Base-by-base conservation (phyloP, 2,888 invertebrate species). In the Polyommatus icarus region DNA sequence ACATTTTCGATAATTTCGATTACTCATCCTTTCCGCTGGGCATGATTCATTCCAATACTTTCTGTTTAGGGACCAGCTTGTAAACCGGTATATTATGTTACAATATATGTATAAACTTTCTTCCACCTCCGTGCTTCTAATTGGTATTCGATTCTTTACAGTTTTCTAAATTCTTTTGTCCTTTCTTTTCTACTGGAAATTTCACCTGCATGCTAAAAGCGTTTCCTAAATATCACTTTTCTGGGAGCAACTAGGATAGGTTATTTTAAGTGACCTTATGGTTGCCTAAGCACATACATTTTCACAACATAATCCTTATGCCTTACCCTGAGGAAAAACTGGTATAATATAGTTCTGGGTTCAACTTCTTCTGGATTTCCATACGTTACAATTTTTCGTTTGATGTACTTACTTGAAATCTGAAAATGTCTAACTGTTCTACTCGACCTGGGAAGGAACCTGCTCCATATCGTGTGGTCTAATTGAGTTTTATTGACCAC, bases 31-130 rank as follows among this genome's bases (percentile, higher is more conserved):
- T 29, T 67, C 67, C 29, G 61, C 24, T 20, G 6, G 29, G 67
- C 67, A 32, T 67, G 67, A 67, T 20, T 67, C 67, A 67, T 32
- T 29, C 29, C 67, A 67, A 29, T 67, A 32, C 29, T 67, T 67
- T 67, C 67, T 67, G 67, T 67, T 32, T 67, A 67, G 61, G 61
- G 24, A 29, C 29, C 29, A 29, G 67, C 29, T 67, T 32, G 67
- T 4, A 18, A 67, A 67, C 67, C 67, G 29, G 67, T 24, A 20
- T 32, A 12, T 24, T 67, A 67, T 67, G 67, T 67, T 67, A 67
- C 61, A 29, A 67, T 67, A 67, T 67, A 67, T 67, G 67, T 67
- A 67, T 67, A 24, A 61, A 67, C 67, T 67, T 67, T 67, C 67
- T 67, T 67, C 29, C 67, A 32, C 67, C 67, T 20, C 20, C 32